Evolutionary conservation across 1,140 invertebrate genomes (phyloP).

Genomic region (Bombus picipes): DNA sequence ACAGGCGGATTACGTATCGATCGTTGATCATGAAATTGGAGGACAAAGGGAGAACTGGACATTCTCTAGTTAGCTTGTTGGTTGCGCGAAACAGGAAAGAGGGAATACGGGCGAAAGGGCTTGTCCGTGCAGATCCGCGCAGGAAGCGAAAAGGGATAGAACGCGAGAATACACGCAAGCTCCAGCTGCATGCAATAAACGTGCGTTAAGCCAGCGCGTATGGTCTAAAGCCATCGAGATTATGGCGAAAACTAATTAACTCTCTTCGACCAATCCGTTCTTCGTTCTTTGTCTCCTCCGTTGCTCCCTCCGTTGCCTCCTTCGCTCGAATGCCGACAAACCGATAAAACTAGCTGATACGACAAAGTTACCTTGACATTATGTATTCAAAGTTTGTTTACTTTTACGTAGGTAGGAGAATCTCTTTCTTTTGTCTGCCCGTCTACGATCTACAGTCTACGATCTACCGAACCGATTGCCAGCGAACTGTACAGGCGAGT

Average conservation of each 20-base stretch:
- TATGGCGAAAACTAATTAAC: slow-evolving; percentile 65
- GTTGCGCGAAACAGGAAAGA: neutral
- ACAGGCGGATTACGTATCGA: slow-evolving; percentile 46
- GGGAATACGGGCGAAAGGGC: neutral
- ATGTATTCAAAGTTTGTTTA: too few relatives aligned
- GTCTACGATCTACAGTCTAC: too few relatives aligned
- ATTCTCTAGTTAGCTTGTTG: slow-evolving; percentile 24
- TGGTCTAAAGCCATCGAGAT: slow-evolving; percentile 64
- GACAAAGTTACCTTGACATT: neutral
- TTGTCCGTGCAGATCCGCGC: slow-evolving; percentile 21
- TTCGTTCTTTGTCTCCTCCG: neutral
- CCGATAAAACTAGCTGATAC: neutral
- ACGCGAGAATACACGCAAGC: slow-evolving; percentile 48
- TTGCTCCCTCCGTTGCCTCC: neutral
- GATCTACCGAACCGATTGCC: too few relatives aligned
- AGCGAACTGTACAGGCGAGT: too few relatives aligned
- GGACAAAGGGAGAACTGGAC: slow-evolving; percentile 31
- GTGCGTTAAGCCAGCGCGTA: slow-evolving; percentile 63
- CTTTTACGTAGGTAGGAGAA: too few relatives aligned
- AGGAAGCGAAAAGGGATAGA: slow-evolving; percentile 36
- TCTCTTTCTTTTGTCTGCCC: too few relatives aligned
- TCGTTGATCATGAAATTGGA: slow-evolving; percentile 40
- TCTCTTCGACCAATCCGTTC: slow-evolving; percentile 18
- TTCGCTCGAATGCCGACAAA: neutral
- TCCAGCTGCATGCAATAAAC: slow-evolving; percentile 67